A percentile compares a stretch with the other conserved stretches of the same genome.
Evolutionary conservation across 2,113 vertebrate genomes (phyloP).

Genomic region (Microtus oregoni): DNA sequence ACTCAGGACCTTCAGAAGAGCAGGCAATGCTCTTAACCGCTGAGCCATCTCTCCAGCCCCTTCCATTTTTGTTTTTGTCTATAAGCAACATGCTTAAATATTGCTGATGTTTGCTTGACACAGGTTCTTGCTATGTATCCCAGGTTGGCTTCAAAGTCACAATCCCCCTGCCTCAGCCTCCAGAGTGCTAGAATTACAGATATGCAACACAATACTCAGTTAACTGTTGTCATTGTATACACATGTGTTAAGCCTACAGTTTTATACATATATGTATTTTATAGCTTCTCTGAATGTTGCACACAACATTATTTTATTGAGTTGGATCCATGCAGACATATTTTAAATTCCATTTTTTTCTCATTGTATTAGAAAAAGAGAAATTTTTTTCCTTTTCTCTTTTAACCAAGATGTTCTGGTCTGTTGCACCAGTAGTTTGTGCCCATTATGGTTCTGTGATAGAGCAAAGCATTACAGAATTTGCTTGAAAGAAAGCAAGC

Average conservation of each 20-base stretch:
- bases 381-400: conserved; percentile 1
- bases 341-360: conserved; percentile 1
- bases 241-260: background rate
- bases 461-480: background rate
- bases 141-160: background rate
- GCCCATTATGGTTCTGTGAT: conserved; percentile 15
- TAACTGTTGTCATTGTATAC: background rate
- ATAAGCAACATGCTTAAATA: background rate
- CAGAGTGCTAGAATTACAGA: background rate
- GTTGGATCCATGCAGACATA: background rate
- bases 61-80: background rate
- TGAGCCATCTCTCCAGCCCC: no score
- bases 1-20: no score
- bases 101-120: background rate
- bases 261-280: background rate
- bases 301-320: conserved; percentile 16
- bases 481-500: conserved; percentile 28
- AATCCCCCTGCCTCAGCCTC: background rate
- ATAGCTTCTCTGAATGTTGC: background rate
- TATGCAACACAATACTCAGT: no score
- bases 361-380: conserved; percentile 29
- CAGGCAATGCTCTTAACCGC: no score
- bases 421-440: background rate
- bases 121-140: background rate
- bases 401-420: conserved; percentile 43